Evolutionary conservation across 1,140 invertebrate species (phyloP), one percentile per base, ranked within the genome.

Genomic region (Andrena cerasifolii): DNA sequence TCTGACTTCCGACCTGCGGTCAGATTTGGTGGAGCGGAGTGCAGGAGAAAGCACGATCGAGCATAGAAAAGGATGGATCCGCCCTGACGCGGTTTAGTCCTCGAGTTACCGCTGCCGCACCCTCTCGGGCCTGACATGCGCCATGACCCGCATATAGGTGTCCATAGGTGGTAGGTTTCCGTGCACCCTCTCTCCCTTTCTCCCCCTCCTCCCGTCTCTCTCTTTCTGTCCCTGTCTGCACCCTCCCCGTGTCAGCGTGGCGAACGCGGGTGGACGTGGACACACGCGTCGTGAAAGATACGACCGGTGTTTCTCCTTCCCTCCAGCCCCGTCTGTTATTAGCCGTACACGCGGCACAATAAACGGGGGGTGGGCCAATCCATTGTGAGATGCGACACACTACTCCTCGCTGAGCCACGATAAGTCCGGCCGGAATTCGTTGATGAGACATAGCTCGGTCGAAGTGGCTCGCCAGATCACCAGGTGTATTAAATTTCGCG

Each of bases 111-210:
- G 71, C 66, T 89, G 87, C 89, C 88, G 88, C 89, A 89, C 89
- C 89, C 89, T 89, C 83, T 79, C 62, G n/a, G 67, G 76, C 45
- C 76, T 90, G 89, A 89, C 89, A 90, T 90, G 89, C 87, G 88
- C 88, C 86, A 89, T 90, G 88, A 89, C 87, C 87, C 84, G 85
- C 73, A 79, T 78, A 83, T 83, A 89, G 61, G 67, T 85, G 68
- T 61, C 74, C 72, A 62, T 80, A 80, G 78, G 74, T 78, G 78
- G 70, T 78, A 31, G 66, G 31, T 56, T 47, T 54, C 24, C 40
- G n/a, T 61, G 33, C 62, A 36, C 71, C 62, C 45, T 49, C 43
- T 28, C 53, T 59, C 47, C 10, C 4, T 12, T 28, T 58, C 8
- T 10, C n/a, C 14, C 36, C 58, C 4, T n/a, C 36, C 26, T 18